Evolutionary conservation across 2,888 invertebrate genomes (phyloP), one percentile per base, ranked within the genome.

Genomic region (Melanargia galathea): DNA sequence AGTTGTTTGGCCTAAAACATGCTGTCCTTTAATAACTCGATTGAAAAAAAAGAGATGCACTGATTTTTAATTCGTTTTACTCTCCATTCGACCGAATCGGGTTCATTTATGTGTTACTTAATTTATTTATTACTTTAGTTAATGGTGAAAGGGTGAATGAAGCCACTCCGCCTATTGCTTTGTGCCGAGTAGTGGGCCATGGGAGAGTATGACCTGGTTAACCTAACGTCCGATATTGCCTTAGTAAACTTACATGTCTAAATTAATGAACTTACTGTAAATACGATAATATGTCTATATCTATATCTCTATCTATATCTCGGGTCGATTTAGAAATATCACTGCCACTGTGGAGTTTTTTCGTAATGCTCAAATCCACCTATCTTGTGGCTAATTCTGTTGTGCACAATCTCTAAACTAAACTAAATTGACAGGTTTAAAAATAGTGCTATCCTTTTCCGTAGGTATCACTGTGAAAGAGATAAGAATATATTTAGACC

Each of bases 41-140:
- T 8, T 43, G 43, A 1, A 22, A 22, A 46, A 46, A 46, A 46
- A 13, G 10, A 46, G 22, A 20, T 46, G 20, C 18, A 18, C 13
- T 46, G 13, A 22, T 22, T 11, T 22, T 22, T 46, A 13, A 5
- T 11, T 11, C 11, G 45, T 20, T 52, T 52, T 52, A 16, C 13
- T 18, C 13, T 52, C 35, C 6, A 20, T 52, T n/a, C 52, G 20
- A 20, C 11, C 20, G 6, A 35, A 52, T 35, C 33, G 2, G 52
- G 1, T 20, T 11, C 11, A 8, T 71, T 68, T 77, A n/a, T 80
- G 80, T 81, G 83, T 88, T 87, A 86, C 84, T 87, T 90, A 87
- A 89, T 86, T 89, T 90, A 90, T 89, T 87, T 70, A 73, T 78
- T 84, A 76, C 48, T 46, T 68, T 38, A 49, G 35, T 46, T 56